Conservation (phyloP, 2,113 vertebrate genomes). For the Varanus komodoensis region DNA sequence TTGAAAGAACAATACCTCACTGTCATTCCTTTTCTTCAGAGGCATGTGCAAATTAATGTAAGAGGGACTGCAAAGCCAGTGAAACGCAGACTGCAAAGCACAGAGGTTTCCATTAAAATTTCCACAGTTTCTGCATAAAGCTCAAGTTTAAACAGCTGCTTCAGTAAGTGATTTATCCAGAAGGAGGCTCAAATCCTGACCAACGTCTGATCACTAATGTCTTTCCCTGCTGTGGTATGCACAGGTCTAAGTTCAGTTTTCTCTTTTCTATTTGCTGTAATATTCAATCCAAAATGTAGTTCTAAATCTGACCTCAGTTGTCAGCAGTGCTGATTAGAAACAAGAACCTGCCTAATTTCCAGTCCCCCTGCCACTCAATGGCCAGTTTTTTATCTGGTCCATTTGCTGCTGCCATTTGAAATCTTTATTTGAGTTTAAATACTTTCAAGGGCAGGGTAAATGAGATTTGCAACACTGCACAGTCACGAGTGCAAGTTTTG, state of each 20-base stretch:
- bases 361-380: background rate
- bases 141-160: constrained; percentile 48
- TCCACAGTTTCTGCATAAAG: constrained; percentile 25
- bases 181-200: constrained; percentile 35
- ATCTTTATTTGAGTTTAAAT: constrained; percentile 52
- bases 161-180: constrained; percentile 38
- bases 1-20: constrained; percentile 30
- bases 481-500: constrained; percentile 44
- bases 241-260: background rate
- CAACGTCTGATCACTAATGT: constrained; percentile 9
- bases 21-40: constrained; percentile 26
- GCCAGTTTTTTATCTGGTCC: constrained; percentile 26
- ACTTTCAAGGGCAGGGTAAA: constrained; percentile 38
- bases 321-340: background rate
- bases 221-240: constrained; percentile 14
- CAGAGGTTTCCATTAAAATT: constrained; percentile 45
- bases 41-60: constrained; percentile 27
- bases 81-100: background rate
- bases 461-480: constrained; percentile 27
- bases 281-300: background rate
- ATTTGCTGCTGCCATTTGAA: constrained; percentile 34
- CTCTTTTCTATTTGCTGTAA: background rate
- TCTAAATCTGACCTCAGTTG: background rate
- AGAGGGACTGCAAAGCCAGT: background rate
- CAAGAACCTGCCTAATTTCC: constrained; percentile 8